Evolutionary conservation across 2,113 vertebrate genomes (phyloP).

Genomic region (Peromyscus leucopus): DNA sequence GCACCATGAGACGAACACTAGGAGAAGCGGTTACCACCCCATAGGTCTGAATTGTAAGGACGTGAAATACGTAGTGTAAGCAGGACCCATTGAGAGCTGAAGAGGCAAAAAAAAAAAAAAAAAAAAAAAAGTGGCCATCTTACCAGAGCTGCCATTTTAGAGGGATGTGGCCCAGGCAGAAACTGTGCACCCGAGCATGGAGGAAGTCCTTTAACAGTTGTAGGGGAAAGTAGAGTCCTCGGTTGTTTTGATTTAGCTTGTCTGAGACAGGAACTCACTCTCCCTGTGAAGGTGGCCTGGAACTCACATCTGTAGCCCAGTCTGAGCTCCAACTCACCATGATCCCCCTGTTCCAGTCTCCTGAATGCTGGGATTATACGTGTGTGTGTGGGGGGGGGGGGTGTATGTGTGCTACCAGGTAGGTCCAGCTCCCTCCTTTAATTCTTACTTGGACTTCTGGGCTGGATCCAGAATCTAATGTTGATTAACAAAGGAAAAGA

Average conservation of each 20-base stretch:
- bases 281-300: not conserved
- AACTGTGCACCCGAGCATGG: not conserved
- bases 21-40: not conserved
- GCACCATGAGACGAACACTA: not conserved
- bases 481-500: not conserved
- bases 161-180: not conserved
- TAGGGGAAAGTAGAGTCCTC: not conserved
- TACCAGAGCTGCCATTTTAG: no score
- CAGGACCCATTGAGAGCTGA: not conserved
- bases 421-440: not conserved
- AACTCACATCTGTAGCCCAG: not conserved
- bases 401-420: no score
- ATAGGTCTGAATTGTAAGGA: not conserved
- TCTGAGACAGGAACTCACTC: not conserved
- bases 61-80: not conserved
- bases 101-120: no score
- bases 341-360: not conserved
- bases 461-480: not conserved
- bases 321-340: not conserved
- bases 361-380: not conserved
- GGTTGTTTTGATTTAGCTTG: not conserved
- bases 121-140: not conserved
- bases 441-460: not conserved
- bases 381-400: no score
- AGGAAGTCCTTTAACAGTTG: not conserved